Evolutionary conservation across 1,140 invertebrate species (phyloP), one percentile per base, ranked within the genome.

Genomic region (Apis laboriosa): DNA sequence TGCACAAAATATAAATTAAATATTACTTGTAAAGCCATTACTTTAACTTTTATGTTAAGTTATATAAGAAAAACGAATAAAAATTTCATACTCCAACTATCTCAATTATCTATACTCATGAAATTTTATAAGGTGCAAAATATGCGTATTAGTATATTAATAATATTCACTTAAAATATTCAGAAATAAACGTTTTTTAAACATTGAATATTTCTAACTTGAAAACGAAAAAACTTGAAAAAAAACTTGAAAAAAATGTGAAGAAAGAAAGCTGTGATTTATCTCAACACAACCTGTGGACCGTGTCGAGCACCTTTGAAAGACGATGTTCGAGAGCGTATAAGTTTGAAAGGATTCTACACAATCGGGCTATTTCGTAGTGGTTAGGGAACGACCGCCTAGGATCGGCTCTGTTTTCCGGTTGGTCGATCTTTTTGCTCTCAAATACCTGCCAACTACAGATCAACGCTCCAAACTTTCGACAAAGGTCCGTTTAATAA

Each of bases 391-490:
- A 68, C 55, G 55, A 28, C 13, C 13, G 64, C 11, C 13, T 66
- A 58, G 63, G 66, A 68, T 70, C 74, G 49, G 19, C 24, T 21
- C 43, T 34, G 64, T 58, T 76, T 81, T 68, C 51, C 21, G 74
- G 64, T 77, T 77, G 80, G 61, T 34, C 64, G 73, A 70, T 21
- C 55, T 43, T 43, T 43, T 43, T 60, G 80, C 49, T 28, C 49
- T 5, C 43, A 28, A 68, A 82, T 76, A 82, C 73, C 80, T 70
- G 56, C 64, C 64, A 70, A 19, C 80, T 53, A 34, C 56, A 43
- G 34, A 49, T 77, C 56, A 53, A 13, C 49, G 51, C 51, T 76
- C 13, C 34, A 19, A 76, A 28, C 61, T 49, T 55, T n/a, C 24
- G 24, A 28, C 13, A 19, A 17, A 8, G 1, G 2, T 17, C 24